These are phyloP conservation scores for Lateolabrax maculatus DNA, from an alignment of 2,797 vertebrate species.

Conservation along the genomic window DNA sequence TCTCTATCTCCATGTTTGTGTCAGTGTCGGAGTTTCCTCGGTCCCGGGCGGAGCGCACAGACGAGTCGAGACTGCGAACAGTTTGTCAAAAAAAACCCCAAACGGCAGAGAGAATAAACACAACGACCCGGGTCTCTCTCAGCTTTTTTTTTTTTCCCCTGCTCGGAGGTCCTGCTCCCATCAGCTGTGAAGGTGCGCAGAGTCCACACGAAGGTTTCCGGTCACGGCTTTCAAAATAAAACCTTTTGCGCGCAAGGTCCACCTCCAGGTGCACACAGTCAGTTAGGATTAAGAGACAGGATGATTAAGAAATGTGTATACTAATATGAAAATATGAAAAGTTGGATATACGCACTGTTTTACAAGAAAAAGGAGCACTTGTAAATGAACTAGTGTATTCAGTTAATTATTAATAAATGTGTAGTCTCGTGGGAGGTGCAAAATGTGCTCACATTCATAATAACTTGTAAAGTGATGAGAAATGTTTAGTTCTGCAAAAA, in stretches of 20 bases:
- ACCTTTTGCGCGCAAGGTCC: fast-evolving
- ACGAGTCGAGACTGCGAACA: no score
- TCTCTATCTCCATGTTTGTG: constrained; percentile 84
- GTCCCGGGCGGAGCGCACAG: neutral
- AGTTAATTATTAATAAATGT: no score
- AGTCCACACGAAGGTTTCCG: neutral
- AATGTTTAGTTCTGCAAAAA: no score
- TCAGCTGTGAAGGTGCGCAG: fast-evolving
- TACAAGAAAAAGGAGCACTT: neutral
- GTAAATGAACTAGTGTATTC: neutral
- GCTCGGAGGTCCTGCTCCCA: constrained; percentile 28
- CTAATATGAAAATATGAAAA: neutral
- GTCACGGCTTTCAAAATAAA: constrained; percentile 45
- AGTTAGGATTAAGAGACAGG: no score
- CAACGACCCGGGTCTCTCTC: neutral
- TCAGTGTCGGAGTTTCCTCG: neutral
- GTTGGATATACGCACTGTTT: no score
- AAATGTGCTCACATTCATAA: neutral
- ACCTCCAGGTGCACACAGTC: neutral
- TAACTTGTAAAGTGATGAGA: neutral
- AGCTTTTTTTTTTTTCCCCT: constrained; percentile 21
- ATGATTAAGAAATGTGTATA: neutral
- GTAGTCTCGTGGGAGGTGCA: no score
- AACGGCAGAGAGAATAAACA: no score
- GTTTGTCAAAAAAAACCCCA: no score